These are phyloP conservation scores for Dendrolimus pini DNA, from an alignment of 2,888 invertebrate species.

Conservation along the genomic window DNA sequence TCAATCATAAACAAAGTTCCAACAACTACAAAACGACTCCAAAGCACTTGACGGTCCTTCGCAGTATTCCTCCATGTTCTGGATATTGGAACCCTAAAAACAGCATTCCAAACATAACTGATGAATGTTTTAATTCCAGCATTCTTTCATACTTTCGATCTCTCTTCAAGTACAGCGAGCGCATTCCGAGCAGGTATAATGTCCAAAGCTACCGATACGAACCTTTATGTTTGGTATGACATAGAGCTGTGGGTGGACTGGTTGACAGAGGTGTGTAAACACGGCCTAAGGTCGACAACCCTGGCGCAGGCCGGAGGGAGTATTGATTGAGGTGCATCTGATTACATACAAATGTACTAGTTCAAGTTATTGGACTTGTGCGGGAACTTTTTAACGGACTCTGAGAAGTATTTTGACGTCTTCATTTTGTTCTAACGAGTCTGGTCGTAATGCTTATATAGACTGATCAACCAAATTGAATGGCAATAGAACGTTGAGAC, in stretches of 20 bases:
- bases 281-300: conserved; percentile 59
- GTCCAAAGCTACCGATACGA: conserved; percentile 29
- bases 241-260: conserved; percentile 68
- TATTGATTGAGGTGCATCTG: conserved; percentile 49
- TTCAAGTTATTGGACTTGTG: conserved; percentile 14
- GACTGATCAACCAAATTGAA: too few species aligned
- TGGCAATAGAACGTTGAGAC: too few species aligned
- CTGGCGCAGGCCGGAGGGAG: conserved; percentile 24
- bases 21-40: too few species aligned
- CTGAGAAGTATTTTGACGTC: not conserved
- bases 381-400: not conserved
- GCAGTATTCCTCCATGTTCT: too few species aligned
- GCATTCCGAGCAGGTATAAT: not conserved
- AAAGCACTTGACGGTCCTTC: too few species aligned
- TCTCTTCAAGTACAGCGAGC: not conserved
- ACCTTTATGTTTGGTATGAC: conserved; percentile 42
- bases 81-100: too few species aligned
- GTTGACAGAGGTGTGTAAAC: conserved; percentile 59
- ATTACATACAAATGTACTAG: conserved; percentile 45
- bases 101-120: too few species aligned
- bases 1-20: too few species aligned
- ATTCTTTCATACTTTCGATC: not conserved
- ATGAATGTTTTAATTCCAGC: not conserved
- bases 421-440: too few species aligned
- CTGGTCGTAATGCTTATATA: too few species aligned